Percentiles rank a stretch among this genome's conserved stretches.
Conservation (phyloP, 2,888 invertebrate genomes). For the Rhamphomyia laevipes region DNA sequence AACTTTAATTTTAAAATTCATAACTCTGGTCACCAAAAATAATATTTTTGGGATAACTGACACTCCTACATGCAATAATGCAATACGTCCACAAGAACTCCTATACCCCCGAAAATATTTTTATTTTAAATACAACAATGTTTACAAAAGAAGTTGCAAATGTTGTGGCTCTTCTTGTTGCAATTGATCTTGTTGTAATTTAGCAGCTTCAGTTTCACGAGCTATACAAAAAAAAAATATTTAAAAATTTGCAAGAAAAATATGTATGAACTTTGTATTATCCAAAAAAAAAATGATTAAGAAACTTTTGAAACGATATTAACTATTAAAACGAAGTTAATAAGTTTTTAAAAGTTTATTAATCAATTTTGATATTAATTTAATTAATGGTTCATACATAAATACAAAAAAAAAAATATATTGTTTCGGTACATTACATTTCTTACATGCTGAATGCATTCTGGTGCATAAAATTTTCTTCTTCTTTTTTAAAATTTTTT, state of each 20-base stretch:
- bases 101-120: too few species aligned
- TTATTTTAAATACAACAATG: not conserved
- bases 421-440: not conserved
- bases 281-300: too few species aligned
- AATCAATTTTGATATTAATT: too few species aligned
- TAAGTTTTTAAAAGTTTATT: too few species aligned
- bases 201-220: not conserved
- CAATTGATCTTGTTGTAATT: not conserved
- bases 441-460: slow-evolving; percentile 31
- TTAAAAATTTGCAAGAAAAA: not conserved
- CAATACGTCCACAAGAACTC: too few species aligned
- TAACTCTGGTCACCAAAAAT: not conserved
- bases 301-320: too few species aligned
- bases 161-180: not conserved
- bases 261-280: not conserved
- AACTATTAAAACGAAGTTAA: too few species aligned
- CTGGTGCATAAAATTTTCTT: slow-evolving; percentile 34
- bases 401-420: too few species aligned
- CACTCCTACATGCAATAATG: too few species aligned
- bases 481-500: slow-evolving; percentile 33
- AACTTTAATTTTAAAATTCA: not conserved
- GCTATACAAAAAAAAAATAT: not conserved
- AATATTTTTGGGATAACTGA: too few species aligned
- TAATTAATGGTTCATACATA: too few species aligned
- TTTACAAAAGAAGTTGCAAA: not conserved